Base-by-base conservation (phyloP, 1,140 invertebrate genomes). In the Aphis craccivora region DNA sequence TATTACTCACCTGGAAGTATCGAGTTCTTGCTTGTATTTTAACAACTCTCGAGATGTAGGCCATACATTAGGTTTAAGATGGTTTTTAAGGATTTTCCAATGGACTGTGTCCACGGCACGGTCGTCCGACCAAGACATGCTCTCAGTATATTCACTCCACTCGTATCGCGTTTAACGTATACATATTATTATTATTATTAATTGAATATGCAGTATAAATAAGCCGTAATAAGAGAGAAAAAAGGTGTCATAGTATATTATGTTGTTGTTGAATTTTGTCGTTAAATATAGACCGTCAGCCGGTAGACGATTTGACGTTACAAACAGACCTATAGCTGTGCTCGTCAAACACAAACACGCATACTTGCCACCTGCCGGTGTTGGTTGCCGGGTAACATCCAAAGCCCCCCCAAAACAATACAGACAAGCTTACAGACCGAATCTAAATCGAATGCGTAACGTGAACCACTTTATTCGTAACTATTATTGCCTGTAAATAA, bases 351-450 rank as follows among this genome's bases (percentile, higher is more conserved):
- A 87, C 14, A n/a, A 30, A 6, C 45, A 48, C 45, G 18, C 45
- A 45, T 76, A 45, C 30, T 22, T 48, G 7, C 35, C 91, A 86
- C 48, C 91, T 93, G 91, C 91, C 76, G 9, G 67, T 93, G 23
- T 11, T 81, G 76, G 91, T 93, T 93, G 91, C 91, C 35, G 91
- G 91, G 91, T 86, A 43, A 93, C 91, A 55, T 86, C 76, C 91
- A 55, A 55, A 37, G 76, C 5, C 35, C 35, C 11, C 11, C 18
- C 81, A 84, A 93, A 93, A 93, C 81, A 93, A 83, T 91, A 90
- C 37, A 48, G 25, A 1, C 2, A 25, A 51, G 45, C 40, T 43
- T 30, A 30, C 40, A 67, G 35, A 45, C 53, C 55, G 11, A 90
- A 37, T 11, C 55, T 35, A 25, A 35, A 40, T 45, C 20, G 25